Conservation (phyloP, 2,888 invertebrate genomes). For the Stenotaenia linearis region DNA sequence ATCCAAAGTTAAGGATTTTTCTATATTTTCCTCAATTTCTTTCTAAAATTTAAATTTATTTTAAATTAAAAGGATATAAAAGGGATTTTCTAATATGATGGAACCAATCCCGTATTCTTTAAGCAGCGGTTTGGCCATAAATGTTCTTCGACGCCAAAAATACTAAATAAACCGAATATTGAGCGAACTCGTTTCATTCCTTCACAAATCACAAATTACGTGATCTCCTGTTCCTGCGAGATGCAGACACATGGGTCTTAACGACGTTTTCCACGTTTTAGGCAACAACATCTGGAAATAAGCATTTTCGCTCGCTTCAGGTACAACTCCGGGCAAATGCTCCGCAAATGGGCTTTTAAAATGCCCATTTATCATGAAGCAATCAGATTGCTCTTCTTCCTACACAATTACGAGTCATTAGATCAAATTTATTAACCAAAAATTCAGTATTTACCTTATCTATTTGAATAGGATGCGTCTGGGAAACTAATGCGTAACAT, state of each 20-base stretch:
- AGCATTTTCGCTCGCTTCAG: conserved; percentile 72
- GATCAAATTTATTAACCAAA: conserved; percentile 32
- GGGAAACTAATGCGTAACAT: conserved; percentile 73
- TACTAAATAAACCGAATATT: conserved; percentile 64
- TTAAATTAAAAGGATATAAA: conserved; percentile 54
- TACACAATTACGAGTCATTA: conserved; percentile 43
- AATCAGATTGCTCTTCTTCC: conserved; percentile 69
- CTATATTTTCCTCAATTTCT: neutral
- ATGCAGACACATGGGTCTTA: conserved; percentile 84
- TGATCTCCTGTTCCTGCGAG: conserved; percentile 98
- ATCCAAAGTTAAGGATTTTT: conserved; percentile 37
- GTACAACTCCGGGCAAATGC: conserved; percentile 79
- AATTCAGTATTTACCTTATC: conserved; percentile 60
- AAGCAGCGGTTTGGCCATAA: conserved; percentile 85
- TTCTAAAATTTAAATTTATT: no score
- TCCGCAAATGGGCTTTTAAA: conserved; percentile 78
- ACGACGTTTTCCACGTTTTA: conserved; percentile 63
- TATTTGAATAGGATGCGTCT: conserved; percentile 77
- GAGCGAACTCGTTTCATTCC: no score
- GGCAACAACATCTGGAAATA: conserved; percentile 81
- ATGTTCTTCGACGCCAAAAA: conserved; percentile 80
- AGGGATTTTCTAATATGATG: conserved; percentile 93
- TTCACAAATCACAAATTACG: conserved; percentile 56
- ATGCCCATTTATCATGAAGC: conserved; percentile 73
- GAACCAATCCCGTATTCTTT: conserved; percentile 86